These are phyloP conservation scores for Steinernema hermaphroditum DNA, from an alignment of 2,888 invertebrate species.

Conservation along the genomic window DNA sequence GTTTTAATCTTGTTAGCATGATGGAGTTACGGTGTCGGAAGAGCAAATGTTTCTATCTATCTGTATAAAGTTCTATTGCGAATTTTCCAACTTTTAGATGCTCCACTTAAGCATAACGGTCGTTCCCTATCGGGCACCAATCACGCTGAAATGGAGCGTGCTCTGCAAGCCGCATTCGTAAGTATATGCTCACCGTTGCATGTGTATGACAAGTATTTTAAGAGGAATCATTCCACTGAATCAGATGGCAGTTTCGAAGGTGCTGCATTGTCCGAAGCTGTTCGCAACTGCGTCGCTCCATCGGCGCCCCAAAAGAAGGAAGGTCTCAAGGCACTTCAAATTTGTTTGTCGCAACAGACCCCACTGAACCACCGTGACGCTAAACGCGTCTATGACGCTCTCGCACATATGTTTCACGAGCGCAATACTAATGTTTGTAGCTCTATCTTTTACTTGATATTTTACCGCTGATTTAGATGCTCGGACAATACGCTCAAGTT, in stretches of 20 bases:
- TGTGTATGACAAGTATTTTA: background rate
- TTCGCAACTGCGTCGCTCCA: slow-evolving; percentile 77
- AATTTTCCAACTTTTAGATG: background rate
- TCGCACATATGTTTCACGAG: slow-evolving; percentile 95
- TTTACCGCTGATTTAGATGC: slow-evolving; percentile 11
- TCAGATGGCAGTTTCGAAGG: slow-evolving; percentile 77
- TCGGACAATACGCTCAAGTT: background rate
- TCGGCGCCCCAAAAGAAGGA: slow-evolving; percentile 95
- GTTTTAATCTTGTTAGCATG: background rate
- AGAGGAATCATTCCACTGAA: background rate
- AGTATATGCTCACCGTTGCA: too few species aligned
- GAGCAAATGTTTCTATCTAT: background rate
- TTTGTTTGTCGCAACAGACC: slow-evolving; percentile 71
- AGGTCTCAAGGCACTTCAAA: slow-evolving; percentile 80
- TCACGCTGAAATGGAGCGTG: slow-evolving; percentile 18
- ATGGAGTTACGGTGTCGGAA: background rate
- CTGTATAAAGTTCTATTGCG: slow-evolving; percentile 1
- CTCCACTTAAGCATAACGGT: background rate
- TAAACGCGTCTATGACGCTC: slow-evolving; percentile 64
- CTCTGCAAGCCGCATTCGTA: slow-evolving; percentile 18
- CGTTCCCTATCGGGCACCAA: background rate
- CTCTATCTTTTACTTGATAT: background rate
- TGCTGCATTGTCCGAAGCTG: slow-evolving; percentile 68
- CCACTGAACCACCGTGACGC: slow-evolving; percentile 7
- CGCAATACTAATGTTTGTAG: slow-evolving; percentile 76